These are phyloP conservation scores for Cactoblastis cactorum DNA, from an alignment of 2,888 invertebrate species.

Conservation along the genomic window DNA sequence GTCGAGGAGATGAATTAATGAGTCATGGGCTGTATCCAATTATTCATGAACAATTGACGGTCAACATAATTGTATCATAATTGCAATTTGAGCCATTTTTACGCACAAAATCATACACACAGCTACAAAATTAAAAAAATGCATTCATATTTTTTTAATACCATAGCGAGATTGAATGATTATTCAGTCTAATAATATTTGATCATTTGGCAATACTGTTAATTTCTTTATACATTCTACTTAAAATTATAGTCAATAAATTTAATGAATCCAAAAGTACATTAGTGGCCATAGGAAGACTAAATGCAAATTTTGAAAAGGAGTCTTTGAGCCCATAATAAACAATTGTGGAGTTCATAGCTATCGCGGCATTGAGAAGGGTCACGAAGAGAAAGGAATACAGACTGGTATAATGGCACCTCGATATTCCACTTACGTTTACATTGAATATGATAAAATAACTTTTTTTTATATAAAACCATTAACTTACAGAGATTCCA, in stretches of 20 bases:
- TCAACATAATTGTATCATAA: slow-evolving; percentile 34
- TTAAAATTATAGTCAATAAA: slow-evolving; percentile 53
- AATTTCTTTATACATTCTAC: slow-evolving; percentile 49
- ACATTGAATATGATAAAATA: slow-evolving; percentile 66
- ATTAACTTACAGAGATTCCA: slow-evolving; percentile 70
- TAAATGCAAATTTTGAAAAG: slow-evolving; percentile 55
- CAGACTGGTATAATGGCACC: slow-evolving; percentile 75
- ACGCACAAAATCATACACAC: slow-evolving; percentile 25
- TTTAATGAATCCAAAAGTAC: slow-evolving; percentile 49
- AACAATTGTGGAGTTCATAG: slow-evolving; percentile 19
- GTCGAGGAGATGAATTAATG: neutral
- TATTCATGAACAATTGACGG: slow-evolving; percentile 20
- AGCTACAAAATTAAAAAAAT: slow-evolving; percentile 26
- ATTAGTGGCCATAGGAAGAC: slow-evolving; percentile 67
- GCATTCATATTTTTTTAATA: slow-evolving; percentile 36
- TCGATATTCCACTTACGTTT: slow-evolving; percentile 67
- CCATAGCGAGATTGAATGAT: slow-evolving; percentile 45
- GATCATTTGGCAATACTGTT: slow-evolving; percentile 78
- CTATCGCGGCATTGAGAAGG: slow-evolving; percentile 19
- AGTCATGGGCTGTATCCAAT: neutral
- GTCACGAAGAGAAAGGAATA: slow-evolving; percentile 52
- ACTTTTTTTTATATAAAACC: slow-evolving; percentile 55
- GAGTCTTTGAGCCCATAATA: slow-evolving; percentile 47
- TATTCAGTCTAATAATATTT: slow-evolving; percentile 73
- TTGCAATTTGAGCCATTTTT: slow-evolving; percentile 49